A percentile compares a stretch with the other conserved stretches of the same genome.
phyloP scores from a whole-genome alignment of 1,140 invertebrate species.

The Drosophila ogumai region DNA sequence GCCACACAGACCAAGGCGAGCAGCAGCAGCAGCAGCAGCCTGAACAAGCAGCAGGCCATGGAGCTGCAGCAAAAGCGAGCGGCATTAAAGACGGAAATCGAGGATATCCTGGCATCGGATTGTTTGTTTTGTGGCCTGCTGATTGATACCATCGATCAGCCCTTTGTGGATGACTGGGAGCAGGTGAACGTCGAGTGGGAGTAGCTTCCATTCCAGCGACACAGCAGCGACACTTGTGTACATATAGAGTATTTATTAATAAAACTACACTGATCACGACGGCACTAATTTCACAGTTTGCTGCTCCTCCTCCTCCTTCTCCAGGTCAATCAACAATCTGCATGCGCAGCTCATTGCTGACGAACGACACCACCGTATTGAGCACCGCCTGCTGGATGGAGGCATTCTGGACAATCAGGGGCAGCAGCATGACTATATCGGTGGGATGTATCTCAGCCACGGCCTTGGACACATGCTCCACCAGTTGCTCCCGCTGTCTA shows the following conservation, averaged over 20 bases:
- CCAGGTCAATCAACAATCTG: slow-evolving; percentile 74
- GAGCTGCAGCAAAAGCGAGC: slow-evolving; percentile 87
- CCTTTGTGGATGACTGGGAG: slow-evolving; percentile 94
- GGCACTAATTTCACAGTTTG: slow-evolving; percentile 1
- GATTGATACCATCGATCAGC: slow-evolving; percentile 94
- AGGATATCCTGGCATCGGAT: slow-evolving; percentile 95
- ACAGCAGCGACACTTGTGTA: slow-evolving; percentile 14
- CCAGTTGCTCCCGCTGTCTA: slow-evolving; percentile 66
- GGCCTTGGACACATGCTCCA: slow-evolving; percentile 69
- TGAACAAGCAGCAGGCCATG: slow-evolving; percentile 72
- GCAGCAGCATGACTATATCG: slow-evolving; percentile 72
- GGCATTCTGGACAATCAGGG: slow-evolving; percentile 65
- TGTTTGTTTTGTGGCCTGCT: slow-evolving; percentile 97
- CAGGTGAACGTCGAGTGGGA: slow-evolving; percentile 93
- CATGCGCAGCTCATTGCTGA: slow-evolving; percentile 74
- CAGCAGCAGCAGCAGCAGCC: slow-evolving; percentile 59
- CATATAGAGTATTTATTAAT: slow-evolving; percentile 62
- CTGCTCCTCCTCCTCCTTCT: not conserved
- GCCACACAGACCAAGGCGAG: not conserved
- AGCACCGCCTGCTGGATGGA: slow-evolving; percentile 73
- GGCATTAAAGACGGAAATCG: slow-evolving; percentile 92
- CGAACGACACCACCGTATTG: slow-evolving; percentile 68
- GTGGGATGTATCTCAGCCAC: slow-evolving; percentile 65
- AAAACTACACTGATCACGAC: slow-evolving; percentile 48
- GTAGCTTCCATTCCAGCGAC: slow-evolving; percentile 73